Percentiles rank a stretch among this genome's conserved stretches.
Evolutionary conservation across 2,797 vertebrate species (phyloP).

Genomic region (Numenius phaeopus): DNA sequence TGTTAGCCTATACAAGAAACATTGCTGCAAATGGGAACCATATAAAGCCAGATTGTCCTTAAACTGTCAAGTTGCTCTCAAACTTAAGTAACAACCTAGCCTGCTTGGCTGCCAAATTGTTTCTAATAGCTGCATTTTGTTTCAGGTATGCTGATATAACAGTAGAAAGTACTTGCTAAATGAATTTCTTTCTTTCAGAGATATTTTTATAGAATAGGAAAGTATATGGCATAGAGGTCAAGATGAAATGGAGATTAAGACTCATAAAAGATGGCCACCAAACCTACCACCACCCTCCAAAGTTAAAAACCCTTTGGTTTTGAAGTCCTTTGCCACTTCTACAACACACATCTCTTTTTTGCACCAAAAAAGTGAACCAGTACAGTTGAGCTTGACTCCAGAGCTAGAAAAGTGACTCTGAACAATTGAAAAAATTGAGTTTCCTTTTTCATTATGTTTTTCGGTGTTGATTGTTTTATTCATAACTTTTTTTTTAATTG

Average conservation of each 20-base stretch:
- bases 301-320: background rate
- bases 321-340: background rate
- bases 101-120: background rate
- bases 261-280: background rate
- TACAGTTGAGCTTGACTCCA: background rate
- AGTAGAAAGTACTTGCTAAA: background rate
- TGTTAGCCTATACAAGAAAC: background rate
- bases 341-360: background rate
- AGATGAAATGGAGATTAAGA: background rate
- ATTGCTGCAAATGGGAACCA: background rate
- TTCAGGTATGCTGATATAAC: background rate
- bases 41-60: background rate
- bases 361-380: background rate
- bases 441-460: background rate
- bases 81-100: background rate
- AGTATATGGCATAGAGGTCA: background rate
- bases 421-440: background rate
- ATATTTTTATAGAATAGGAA: background rate
- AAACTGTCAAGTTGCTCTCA: background rate
- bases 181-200: background rate
- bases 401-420: background rate
- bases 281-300: rapidly evolving
- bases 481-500: background rate
- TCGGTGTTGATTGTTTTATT: background rate
- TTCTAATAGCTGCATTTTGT: background rate